Conservation (phyloP, 2,888 invertebrate genomes). For the Trissoscelio sp. region DNA sequence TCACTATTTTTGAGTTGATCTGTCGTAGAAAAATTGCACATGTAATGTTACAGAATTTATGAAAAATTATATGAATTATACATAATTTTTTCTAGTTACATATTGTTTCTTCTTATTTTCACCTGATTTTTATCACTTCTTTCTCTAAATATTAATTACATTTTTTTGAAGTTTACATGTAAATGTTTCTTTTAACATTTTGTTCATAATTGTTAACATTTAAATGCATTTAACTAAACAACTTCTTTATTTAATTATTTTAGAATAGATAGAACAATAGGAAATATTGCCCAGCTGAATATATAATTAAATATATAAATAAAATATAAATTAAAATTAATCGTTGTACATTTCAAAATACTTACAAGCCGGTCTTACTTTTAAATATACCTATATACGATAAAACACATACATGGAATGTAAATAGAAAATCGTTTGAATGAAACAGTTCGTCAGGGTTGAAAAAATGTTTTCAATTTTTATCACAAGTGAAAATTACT, state of each 20-base stretch:
- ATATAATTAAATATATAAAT: not conserved
- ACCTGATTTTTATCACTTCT: conserved; percentile 19
- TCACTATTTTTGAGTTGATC: conserved; percentile 42
- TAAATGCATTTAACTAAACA: not conserved
- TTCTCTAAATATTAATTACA: not conserved
- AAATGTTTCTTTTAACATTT: not conserved
- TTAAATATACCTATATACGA: conserved; percentile 1
- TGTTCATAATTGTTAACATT: not conserved
- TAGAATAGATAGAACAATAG: conserved; percentile 1
- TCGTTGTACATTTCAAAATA: conserved; percentile 8
- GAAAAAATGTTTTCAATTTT: not conserved
- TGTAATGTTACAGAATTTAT: conserved; percentile 58
- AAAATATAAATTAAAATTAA: not conserved
- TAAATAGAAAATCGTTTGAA: conserved; percentile 27
- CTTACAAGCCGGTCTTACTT: not conserved
- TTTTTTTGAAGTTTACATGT: not conserved
- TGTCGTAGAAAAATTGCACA: conserved; percentile 51
- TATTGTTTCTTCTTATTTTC: conserved; percentile 16
- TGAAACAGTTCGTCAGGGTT: not conserved
- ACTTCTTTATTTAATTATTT: conserved; percentile 5
- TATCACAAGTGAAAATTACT: not conserved
- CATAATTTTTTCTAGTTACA: conserved; percentile 42
- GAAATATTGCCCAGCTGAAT: conserved; percentile 23
- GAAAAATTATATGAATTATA: conserved; percentile 50
- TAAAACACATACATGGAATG: conserved; percentile 26